Base-by-base conservation (phyloP, 2,888 invertebrate species). In the Melolontha melolontha region DNA sequence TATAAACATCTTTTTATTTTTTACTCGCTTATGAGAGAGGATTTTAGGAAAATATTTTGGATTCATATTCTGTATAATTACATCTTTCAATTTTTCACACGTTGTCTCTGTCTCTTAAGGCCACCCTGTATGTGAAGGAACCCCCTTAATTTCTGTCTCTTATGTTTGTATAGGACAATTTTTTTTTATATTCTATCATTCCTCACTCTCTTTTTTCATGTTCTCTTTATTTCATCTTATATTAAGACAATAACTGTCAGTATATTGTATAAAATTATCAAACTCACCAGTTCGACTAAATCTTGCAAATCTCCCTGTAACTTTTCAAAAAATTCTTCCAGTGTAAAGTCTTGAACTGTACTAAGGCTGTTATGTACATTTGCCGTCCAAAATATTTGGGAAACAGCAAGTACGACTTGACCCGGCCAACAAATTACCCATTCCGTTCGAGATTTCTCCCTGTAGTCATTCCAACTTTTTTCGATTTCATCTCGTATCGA, bases 351-450 rank as follows among this genome's bases (percentile, higher is more conserved):
- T 34, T 86, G 78, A 64, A 86, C 87, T 16, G 87, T 85, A 75
- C 85, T 84, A 41, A 95, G 84, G 57, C 88, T 87, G 75, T 89
- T 87, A 73, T 93, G 92, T 1, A 94, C 92, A 77, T 92, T 91
- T 1, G 87, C 82, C 1, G 93, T 94, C 95, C 95, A 95, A 80
- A 90, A 93, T 73, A 94, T 91, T 85, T 93, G 93, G 1, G 92
- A 89, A 65, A 91, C 88, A 73, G 91, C 91, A 52, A 94, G 83
- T 0, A 94, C 91, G 11, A 94, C 91, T 88, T 95, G 94, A 1
- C 93, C 93, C 67, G 93, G 93, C 93, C 93, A 93, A 59, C 87
- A 86, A 70, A 86, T 84, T 41, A 92, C 90, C 95, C 95, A 95
- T 62, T 88, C 85, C 4, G 86, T 87, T 64, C 93, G 52, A 8